Evolutionary conservation across 2,113 vertebrate species (phyloP).

Genomic region (Capreolus pygargus): DNA sequence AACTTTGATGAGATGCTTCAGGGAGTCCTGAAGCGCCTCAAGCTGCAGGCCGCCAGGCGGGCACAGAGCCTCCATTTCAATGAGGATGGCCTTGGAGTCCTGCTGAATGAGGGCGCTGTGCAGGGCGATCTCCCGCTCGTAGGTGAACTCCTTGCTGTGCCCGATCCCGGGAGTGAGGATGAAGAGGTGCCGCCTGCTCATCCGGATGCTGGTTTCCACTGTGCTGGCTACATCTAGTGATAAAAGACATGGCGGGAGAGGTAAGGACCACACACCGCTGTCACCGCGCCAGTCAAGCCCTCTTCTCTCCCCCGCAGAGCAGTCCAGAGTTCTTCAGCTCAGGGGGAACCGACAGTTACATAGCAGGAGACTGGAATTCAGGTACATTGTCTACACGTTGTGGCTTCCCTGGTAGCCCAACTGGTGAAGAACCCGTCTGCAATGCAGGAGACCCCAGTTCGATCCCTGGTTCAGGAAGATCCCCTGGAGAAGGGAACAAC

Average conservation of each 20-base stretch:
- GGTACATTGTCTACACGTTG: not conserved
- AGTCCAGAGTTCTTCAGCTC: not conserved
- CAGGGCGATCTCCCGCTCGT: conserved; percentile 80
- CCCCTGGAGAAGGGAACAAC: not conserved
- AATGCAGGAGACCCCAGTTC: rapidly evolving
- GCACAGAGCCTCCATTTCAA: conserved; percentile 76
- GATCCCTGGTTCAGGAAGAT: not conserved
- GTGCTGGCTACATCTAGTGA: conserved; percentile 71
- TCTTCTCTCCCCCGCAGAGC: not conserved
- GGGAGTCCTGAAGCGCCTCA: conserved; percentile 76
- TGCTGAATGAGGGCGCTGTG: conserved; percentile 79
- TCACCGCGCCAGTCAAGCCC: not conserved
- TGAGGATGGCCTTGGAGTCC: conserved; percentile 77
- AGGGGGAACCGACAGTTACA: not conserved
- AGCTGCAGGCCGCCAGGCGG: conserved; percentile 31
- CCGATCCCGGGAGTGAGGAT: conserved; percentile 68
- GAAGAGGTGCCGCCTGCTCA: conserved; percentile 80
- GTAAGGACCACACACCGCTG: not conserved
- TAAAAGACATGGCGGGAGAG: not conserved
- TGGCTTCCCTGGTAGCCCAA: not conserved
- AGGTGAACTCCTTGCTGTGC: conserved; percentile 64
- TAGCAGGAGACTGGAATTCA: not conserved
- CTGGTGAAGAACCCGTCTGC: not conserved
- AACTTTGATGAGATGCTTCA: conserved; percentile 76
- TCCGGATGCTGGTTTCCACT: conserved; percentile 76